Evolutionary conservation across 2,888 invertebrate genomes (phyloP).

Genomic region (Unio pictorum): DNA sequence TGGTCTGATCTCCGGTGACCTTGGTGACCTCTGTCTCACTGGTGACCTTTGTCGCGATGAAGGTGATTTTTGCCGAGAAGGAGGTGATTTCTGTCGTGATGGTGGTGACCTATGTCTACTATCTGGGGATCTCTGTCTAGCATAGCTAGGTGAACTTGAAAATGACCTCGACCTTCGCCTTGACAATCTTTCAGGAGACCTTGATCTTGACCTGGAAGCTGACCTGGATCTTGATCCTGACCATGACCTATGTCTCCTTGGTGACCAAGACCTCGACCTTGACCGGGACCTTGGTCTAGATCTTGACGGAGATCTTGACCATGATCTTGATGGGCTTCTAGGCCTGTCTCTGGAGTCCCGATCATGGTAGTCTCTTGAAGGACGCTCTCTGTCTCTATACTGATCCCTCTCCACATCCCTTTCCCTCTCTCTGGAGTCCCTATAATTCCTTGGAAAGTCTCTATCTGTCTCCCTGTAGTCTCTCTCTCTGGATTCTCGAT

Average conservation of each 20-base stretch:
- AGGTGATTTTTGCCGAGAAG: constrained; percentile 6
- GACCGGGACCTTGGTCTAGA: neutral
- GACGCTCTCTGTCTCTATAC: constrained; percentile 12
- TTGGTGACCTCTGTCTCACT: constrained; percentile 8
- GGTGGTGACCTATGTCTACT: constrained; percentile 16
- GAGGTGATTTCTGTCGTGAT: constrained; percentile 25
- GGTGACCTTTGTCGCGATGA: constrained; percentile 1
- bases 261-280: constrained; percentile 12
- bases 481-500: constrained; percentile 19
- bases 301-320: constrained; percentile 21
- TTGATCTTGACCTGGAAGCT: constrained; percentile 33
- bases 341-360: constrained; percentile 31
- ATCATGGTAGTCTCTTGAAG: constrained; percentile 4
- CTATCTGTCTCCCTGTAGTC: constrained; percentile 27
- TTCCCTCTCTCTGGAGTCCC: constrained; percentile 15
- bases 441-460: constrained; percentile 20
- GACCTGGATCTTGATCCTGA: constrained; percentile 37
- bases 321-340: constrained; percentile 43
- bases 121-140: constrained; percentile 32
- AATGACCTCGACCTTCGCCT: constrained; percentile 20
- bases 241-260: constrained; percentile 12
- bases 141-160: constrained; percentile 32
- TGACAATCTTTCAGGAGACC: constrained; percentile 23
- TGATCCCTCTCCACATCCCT: constrained; percentile 20
- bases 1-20: too few species aligned